phyloP scores from a whole-genome alignment of 2,113 vertebrate species.

The Sisor rabdophorus region DNA sequence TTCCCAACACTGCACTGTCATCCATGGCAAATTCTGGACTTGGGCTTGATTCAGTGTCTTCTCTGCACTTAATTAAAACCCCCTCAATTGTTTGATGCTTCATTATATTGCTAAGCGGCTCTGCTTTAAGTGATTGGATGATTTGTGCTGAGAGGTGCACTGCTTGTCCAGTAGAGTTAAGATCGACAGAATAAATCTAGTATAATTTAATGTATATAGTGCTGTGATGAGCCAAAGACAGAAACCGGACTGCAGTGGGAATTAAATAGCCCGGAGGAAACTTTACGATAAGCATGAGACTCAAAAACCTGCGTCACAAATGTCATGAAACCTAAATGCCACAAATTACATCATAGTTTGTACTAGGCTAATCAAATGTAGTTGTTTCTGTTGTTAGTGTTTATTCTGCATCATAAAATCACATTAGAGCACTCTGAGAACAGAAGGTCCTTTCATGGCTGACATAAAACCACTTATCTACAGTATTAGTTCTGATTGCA shows the following conservation, averaged over 20 bases:
- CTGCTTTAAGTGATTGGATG: constrained; percentile 73
- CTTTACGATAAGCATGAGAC: not conserved
- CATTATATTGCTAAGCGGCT: constrained; percentile 62
- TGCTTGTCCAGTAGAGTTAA: constrained; percentile 70
- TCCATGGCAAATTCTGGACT: constrained; percentile 8
- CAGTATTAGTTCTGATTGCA: constrained; percentile 60
- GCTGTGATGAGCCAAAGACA: constrained; percentile 65
- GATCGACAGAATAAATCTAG: constrained; percentile 68
- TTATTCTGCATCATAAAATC: constrained; percentile 34
- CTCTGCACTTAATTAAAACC: constrained; percentile 67
- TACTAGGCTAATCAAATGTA: not conserved
- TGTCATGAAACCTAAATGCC: not conserved
- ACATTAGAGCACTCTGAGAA: constrained; percentile 34
- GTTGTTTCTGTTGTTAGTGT: not conserved
- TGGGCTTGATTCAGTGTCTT: constrained; percentile 68
- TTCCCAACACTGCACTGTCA: not conserved
- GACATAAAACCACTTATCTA: constrained; percentile 58
- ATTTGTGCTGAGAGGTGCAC: constrained; percentile 74
- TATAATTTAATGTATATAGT: constrained; percentile 52
- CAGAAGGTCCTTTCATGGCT: constrained; percentile 34
- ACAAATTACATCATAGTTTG: not conserved
- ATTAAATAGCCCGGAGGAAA: constrained; percentile 26
- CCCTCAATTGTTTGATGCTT: constrained; percentile 68
- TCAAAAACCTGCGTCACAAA: not conserved
- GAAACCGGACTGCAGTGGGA: constrained; percentile 52